Base-by-base conservation (phyloP, 64 coral and sea anemone species). In the Orbicella faveolata region DNA sequence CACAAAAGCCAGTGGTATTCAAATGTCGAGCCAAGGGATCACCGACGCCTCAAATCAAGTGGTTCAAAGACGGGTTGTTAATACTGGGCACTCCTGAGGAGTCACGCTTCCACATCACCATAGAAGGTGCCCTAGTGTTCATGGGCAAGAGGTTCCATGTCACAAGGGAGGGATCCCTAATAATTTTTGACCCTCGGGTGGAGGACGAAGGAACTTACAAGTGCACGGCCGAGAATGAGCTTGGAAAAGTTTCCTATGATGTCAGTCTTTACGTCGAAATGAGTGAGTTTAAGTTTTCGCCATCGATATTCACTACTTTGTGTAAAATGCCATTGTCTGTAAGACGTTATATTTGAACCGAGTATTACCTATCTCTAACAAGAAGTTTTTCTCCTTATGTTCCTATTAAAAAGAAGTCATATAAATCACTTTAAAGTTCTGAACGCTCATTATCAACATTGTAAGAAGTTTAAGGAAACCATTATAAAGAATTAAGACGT, bases 251-350 rank as follows among this genome's bases (percentile, higher is more conserved):
- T n/a, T 65, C 86, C 0, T 83, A 96, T 48, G 76, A 69, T 69
- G 89, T 89, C 20, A 87, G 83, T 21, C 81, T 96, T 65, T 96
- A 96, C 51, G 87, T 96, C 59, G 94, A 96, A 76, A 89, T 93
- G 30, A 90, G 94, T 96, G 75, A 96, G 94, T 96, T 19, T 19
- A 1, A 14, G 30, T n/a, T 51, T n/a, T 41, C 4, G 2, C 39
- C 39, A 41, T 41, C 39, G 76, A 3, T 9, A 70, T 52, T 74
- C 74, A 7, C 63, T 64, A 70, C 57, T 25, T 78, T 83, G 54
- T 57, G 54, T 57, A 14, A 57, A 57, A 57, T 57, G 54, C 54
- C 54, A 57, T 11, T 57, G 54, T 57, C 54, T 57, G 9, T 11
- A 14, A 11, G 13, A 57, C 9, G 7, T 57, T 57, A 57, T 41